Evolutionary conservation across 2,888 invertebrate species (phyloP).

Genomic region (Adelphocoris suturalis): DNA sequence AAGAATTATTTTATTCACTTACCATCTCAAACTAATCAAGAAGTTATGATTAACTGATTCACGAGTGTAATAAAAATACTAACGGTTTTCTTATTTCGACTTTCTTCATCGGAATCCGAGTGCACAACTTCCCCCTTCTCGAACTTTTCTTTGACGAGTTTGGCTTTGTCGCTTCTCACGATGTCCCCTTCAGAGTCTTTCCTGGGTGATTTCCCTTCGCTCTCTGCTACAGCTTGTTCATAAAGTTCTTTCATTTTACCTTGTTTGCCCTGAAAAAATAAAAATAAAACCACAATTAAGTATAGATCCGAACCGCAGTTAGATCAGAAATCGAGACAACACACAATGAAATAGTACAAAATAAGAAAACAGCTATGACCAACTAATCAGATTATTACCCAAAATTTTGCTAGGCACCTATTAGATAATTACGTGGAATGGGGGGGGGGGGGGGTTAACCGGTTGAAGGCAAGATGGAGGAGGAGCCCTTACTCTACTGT

Average conservation of each 20-base stretch:
- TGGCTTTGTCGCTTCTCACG: constrained; percentile 81
- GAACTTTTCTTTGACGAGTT: constrained; percentile 88
- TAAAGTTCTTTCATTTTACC: constrained; percentile 95
- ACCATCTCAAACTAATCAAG: too few species aligned
- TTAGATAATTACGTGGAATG: too few species aligned
- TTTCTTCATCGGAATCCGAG: constrained; percentile 82
- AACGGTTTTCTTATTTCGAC: constrained; percentile 73
- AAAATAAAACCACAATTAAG: background rate
- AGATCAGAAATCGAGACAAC: background rate
- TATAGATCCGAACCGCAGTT: background rate
- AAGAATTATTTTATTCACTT: too few species aligned
- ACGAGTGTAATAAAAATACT: background rate
- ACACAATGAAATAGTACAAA: background rate
- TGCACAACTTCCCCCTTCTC: constrained; percentile 86
- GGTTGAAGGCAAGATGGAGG: too few species aligned
- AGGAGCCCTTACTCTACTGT: too few species aligned
- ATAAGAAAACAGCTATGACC: background rate
- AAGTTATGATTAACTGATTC: too few species aligned
- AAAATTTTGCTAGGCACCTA: too few species aligned
- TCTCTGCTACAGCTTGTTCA: constrained; percentile 92
- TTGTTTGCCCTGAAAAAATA: constrained; percentile 87
- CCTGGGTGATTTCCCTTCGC: constrained; percentile 81
- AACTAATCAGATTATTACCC: too few species aligned
- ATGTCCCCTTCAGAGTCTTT: constrained; percentile 81
- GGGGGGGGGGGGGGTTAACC: too few species aligned